Evolutionary conservation across 2,888 invertebrate species (phyloP), one percentile per base, ranked within the genome.

Genomic region (Heteromyza rotundicornis): DNA sequence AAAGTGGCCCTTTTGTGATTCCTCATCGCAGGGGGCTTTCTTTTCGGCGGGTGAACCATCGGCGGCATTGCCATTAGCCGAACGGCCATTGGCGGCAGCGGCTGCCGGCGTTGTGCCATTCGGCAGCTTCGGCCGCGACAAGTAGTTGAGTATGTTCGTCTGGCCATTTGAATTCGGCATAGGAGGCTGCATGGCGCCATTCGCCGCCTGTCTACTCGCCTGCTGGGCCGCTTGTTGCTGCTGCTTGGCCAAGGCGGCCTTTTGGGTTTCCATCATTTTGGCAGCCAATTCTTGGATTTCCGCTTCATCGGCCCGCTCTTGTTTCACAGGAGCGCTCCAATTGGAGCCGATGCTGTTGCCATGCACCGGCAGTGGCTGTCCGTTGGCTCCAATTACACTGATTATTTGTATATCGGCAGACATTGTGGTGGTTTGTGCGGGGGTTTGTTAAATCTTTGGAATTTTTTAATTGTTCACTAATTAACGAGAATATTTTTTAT

Each of bases 231-330:
- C 79, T 66, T 78, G 78, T 59, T 73, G 75, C 66, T 82, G 78
- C 68, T 70, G 80, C 71, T 79, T 79, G 7, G 77, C 79, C 56
- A 87, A 85, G 65, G 88, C 88, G 71, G 89, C 89, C 82, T 90
- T 90, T 82, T 92, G 90, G 63, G 90, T 90, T 84, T 94, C 93
- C 84, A 90, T 88, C 89, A 95, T 90, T 84, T 93, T 92, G 75
- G 92, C 91, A 70, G 94, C 94, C 85, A 94, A 80, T 84, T 92
- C 93, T 77, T 89, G 86, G 79, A 94, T 94, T 85, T 95, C 94
- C 71, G 92, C 92, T 82, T 94, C 94, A 86, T 94, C 93, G 59
- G 81, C 80, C 2, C 82, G 77, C 68, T 84, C 83, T 67, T 83
- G 80, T 63, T 84, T 84, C 2, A 84, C 80, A 7, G 74, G 76